These are phyloP conservation scores for Meghimatium bilineatum DNA, from an alignment of 2,888 invertebrate species.

Conservation along the genomic window DNA sequence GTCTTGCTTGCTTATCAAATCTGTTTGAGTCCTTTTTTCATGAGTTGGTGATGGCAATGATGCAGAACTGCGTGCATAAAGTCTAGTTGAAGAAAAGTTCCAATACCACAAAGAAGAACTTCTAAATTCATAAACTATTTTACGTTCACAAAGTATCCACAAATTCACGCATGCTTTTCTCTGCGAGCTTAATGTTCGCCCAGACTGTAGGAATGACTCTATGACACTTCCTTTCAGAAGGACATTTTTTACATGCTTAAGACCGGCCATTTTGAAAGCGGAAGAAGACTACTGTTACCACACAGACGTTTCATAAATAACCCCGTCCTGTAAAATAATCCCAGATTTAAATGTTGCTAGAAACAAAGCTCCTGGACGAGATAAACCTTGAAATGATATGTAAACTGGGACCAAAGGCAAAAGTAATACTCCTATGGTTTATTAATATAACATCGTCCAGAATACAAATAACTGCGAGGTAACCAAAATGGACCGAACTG, in stretches of 20 bases:
- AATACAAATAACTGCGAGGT: too few species aligned
- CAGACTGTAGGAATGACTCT: not conserved
- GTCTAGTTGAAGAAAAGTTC: not conserved
- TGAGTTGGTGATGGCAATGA: not conserved
- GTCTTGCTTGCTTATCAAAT: not conserved
- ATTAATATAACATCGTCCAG: too few species aligned
- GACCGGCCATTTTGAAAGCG: conserved; percentile 17
- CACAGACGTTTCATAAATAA: too few species aligned
- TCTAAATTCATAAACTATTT: not conserved
- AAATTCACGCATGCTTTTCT: not conserved
- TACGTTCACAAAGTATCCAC: too few species aligned
- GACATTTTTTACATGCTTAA: not conserved
- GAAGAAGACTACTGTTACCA: not conserved
- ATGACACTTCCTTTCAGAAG: not conserved
- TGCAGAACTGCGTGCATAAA: not conserved
- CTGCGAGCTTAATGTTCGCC: not conserved
- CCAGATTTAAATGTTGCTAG: too few species aligned
- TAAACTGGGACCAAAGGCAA: too few species aligned
- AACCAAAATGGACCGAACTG: too few species aligned
- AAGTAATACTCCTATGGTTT: too few species aligned
- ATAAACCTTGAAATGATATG: too few species aligned
- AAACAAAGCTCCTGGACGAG: too few species aligned
- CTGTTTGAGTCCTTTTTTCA: not conserved
- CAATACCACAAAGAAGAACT: not conserved
- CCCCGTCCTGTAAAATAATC: too few species aligned